These are phyloP conservation scores for Agapornis canus DNA, from an alignment of 2,797 vertebrate species.

Conservation along the genomic window DNA sequence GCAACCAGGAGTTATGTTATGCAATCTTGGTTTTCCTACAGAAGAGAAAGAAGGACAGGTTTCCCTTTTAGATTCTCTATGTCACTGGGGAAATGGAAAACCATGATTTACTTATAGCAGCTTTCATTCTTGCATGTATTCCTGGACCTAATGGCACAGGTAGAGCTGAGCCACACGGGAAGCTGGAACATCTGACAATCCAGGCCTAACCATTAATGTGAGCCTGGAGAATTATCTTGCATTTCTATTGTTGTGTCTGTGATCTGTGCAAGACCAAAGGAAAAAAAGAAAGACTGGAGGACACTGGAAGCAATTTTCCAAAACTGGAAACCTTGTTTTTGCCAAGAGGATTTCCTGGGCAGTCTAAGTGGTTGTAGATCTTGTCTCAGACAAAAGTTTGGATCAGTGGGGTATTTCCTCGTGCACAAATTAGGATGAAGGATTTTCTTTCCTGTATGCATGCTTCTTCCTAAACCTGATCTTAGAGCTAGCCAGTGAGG, in stretches of 20 bases:
- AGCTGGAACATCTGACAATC: neutral
- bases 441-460: neutral
- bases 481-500: neutral
- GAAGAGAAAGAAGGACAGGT: neutral
- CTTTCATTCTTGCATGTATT: neutral
- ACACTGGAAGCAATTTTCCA: neutral
- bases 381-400: neutral
- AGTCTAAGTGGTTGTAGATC: neutral
- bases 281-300: neutral
- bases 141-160: neutral
- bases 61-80: neutral
- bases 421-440: neutral
- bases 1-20: neutral
- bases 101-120: neutral
- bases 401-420: neutral
- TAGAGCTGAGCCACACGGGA: rapidly evolving
- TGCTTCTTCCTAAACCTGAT: neutral
- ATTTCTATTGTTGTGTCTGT: neutral
- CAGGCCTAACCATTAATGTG: neutral
- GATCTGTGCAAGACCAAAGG: neutral
- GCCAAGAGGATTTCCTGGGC: neutral
- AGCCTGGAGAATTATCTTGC: neutral
- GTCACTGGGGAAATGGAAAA: neutral
- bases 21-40: neutral
- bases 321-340: neutral